Base-by-base conservation (phyloP, 2,797 vertebrate genomes). In the Pelobates cultripes region DNA sequence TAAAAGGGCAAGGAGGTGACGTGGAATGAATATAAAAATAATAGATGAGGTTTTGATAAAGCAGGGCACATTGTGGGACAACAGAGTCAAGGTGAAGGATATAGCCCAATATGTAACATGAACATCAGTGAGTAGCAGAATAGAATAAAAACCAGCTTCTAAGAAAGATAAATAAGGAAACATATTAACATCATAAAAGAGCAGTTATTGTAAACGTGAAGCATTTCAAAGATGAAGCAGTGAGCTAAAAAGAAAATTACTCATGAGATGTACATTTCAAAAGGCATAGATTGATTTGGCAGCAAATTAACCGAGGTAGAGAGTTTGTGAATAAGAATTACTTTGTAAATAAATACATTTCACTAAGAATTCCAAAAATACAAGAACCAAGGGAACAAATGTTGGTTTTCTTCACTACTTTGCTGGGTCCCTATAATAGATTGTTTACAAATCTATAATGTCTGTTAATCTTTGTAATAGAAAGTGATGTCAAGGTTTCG, bases 291-390 rank as follows among this genome's bases (percentile, higher is more conserved):
- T 77, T 70, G 82, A 78, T 83, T 57, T 84, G 55, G 28, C 45
- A 82, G 67, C 43, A 70, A 3, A 64, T 2, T 45, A 80, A 86
- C 78, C 87, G 61, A 76, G 4, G 84, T 17, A 60, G 4, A 86
- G 84, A 85, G 85, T 84, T 82, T 73, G 83, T 44, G 77, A 86
- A 90, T 64, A 28, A 66, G 87, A 73, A 63, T 75, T 70, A 78
- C 85, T 87, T 85, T 85, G 79, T 82, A 89, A 86, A 43, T 66
- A 77, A 63, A 81, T 8, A 61, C 28, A 43, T 53, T 71, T 15
- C 83, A 60, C 80, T 69, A 79, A 61, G 44, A 84, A 69, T 73
- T 17, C 45, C 40, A 70, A 79, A 64, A 51, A 0, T 81, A 61
- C 88, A 28, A 66, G 66, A 88, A 88, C 85, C 82, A 71, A 41